A percentile compares a stretch with the other conserved stretches of the same genome.
Conservation (phyloP, 2,888 invertebrate species). For the Camponotus fellah region DNA sequence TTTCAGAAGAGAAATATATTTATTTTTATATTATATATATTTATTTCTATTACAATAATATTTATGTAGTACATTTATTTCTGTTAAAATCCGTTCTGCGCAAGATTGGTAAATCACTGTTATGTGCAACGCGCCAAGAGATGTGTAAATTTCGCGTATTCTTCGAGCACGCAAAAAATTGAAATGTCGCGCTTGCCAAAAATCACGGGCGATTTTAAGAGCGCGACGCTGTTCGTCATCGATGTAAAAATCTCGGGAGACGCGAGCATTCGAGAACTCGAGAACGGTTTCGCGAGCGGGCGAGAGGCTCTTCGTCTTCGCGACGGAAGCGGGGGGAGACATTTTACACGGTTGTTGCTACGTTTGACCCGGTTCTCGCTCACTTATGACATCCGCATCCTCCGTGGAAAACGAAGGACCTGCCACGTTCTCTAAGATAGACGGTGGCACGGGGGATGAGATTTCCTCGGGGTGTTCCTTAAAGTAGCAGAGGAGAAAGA, state of each 20-base stretch:
- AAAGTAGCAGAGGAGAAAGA: neutral
- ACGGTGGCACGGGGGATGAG: constrained; percentile 37
- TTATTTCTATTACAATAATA: too few relatives aligned
- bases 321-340: constrained; percentile 17
- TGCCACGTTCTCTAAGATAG: constrained; percentile 56
- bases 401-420: constrained; percentile 19
- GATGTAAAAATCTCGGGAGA: constrained; percentile 24
- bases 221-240: neutral
- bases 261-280: neutral
- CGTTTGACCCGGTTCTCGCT: constrained; percentile 63
- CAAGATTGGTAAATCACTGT: neutral
- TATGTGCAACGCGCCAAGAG: neutral
- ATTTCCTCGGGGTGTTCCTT: constrained; percentile 52
- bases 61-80: neutral
- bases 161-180: neutral
- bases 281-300: neutral
- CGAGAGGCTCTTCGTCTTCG: constrained; percentile 15
- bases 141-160: neutral
- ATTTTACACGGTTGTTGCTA: constrained; percentile 48
- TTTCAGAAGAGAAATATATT: too few relatives aligned
- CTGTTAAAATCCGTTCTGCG: neutral
- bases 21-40: too few relatives aligned
- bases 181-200: neutral
- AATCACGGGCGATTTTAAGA: constrained; percentile 5
- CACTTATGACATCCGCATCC: constrained; percentile 58